Base-by-base conservation (phyloP, 2,797 vertebrate genomes). In the Botia almorhae region DNA sequence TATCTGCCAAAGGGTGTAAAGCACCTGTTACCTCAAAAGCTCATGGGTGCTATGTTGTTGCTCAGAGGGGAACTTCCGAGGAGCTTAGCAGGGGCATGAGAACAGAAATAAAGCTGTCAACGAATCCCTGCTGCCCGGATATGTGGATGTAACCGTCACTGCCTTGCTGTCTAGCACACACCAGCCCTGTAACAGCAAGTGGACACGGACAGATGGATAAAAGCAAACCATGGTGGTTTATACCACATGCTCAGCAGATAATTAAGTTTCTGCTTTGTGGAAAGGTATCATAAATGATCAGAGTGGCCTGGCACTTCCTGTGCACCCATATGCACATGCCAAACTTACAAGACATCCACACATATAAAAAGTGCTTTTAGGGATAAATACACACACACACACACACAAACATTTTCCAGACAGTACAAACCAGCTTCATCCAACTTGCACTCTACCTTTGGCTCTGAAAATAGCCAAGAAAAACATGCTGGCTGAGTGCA, bases 51-150 rank as follows among this genome's bases (percentile, higher is more conserved):
- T 67, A 21, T 79, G 84, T 72, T 63, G 74, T 17, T 78, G 74
- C 78, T 75, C 61, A 61, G 55, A 65, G 77, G 46, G 7, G 39
- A 16, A 72, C 78, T 79, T 86, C 84, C 36, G 72, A 81, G 76
- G 65, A 74, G 75, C 72, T 82, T 82, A 86, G 87, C 76, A 79
- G 80, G 73, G 56, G 77, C 70, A 67, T 19, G 21, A 63, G 56
- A 75, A 77, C 74, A n/a, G 16, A 85, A 88, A 85, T 85, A 84
- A 87, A 88, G 63, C 82, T 86, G 83, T 87, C 81, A 83, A 65
- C 43, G 29, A 46, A 74, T 12, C 43, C 53, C 71, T 29, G 46
- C 23, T 26, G 75, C 64, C 79, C 55, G 73, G 83, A 78, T 56
- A 43, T 74, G 23, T 69, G 74, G 56, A 76, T 56, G 69, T 65